These are phyloP conservation scores for Gari tellinella DNA, from an alignment of 2,888 invertebrate genomes.

Conservation along the genomic window DNA sequence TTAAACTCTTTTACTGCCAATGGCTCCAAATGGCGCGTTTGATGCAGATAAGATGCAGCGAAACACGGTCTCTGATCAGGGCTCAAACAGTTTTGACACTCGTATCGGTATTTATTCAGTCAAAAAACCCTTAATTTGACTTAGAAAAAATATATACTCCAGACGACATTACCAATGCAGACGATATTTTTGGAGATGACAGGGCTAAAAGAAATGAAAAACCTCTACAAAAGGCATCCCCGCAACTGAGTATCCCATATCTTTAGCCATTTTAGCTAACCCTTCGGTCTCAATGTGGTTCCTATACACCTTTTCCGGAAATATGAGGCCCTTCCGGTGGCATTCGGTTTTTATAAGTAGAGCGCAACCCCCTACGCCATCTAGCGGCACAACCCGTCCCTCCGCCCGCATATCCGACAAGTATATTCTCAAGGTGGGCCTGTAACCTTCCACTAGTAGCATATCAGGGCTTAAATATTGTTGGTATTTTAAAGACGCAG, in stretches of 20 bases:
- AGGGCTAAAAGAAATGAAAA: no score
- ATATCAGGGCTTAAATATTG: conserved; percentile 55
- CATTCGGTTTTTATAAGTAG: conserved; percentile 73
- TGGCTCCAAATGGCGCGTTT: no score
- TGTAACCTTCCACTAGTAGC: conserved; percentile 80
- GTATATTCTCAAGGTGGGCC: conserved; percentile 65
- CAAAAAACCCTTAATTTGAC: no score
- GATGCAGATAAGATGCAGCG: no score
- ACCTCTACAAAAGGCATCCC: conserved; percentile 79
- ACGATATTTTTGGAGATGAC: no score
- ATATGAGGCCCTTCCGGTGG: conserved; percentile 77
- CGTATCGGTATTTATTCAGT: no score
- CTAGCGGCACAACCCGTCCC: conserved; percentile 76
- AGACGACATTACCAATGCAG: no score
- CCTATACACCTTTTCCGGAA: conserved; percentile 75
- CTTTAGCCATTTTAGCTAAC: conserved; percentile 78
- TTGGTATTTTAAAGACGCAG: conserved; percentile 66
- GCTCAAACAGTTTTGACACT: no score
- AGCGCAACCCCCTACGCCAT: conserved; percentile 82
- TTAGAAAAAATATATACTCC: no score
- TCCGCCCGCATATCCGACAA: conserved; percentile 75
- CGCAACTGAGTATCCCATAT: conserved; percentile 73
- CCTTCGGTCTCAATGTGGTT: conserved; percentile 82
- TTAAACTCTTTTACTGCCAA: no score
- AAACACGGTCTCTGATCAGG: no score